Base-by-base conservation (phyloP, 2,113 vertebrate genomes). In the Silurus asotus region DNA sequence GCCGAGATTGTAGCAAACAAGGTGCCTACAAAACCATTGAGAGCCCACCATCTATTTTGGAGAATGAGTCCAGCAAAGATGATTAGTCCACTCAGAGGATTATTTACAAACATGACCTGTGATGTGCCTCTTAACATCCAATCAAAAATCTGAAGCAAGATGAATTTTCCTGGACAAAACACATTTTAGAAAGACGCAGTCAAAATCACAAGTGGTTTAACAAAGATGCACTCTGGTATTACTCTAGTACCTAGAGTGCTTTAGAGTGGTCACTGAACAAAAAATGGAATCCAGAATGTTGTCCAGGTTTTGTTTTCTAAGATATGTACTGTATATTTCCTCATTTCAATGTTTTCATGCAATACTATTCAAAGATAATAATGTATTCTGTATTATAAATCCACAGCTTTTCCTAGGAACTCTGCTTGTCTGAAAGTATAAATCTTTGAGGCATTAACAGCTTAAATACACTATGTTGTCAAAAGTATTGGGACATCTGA, bases 21-120 rank as follows among this genome's bases (percentile, higher is more conserved):
- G 0, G 95, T 96, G 69, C 97, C 98, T 83, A 97, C 90, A 79
- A 97, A 98, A 45, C 97, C 97, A 0, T 96, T 96, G 81, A 99
- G 93, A 4, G 97, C 97, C 97, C 96, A 96, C 98, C 98, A 99
- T 0, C 96, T 96, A 88, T 97, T 99, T 93, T 99, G 98, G 59
- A 98, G 84, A 25, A 99, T 95, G 87, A 99, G 96, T 37, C 97
- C 98, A 0, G 89, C 90, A 25, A 98, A 82, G 17, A 99, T 94
- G 11, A 99, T 89, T 23, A 97, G 86, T 1, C 98, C 98, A 1
- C 97, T 99, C 64, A 99, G 91, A 4, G 98, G 96, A 72, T 98
- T 99, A 94, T 96, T 99, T 86, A 99, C 97, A 77, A 99, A 99
- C 96, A 99, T 97, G 91, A 99, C 98, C 90, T 99, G 98, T 25